phyloP scores from a whole-genome alignment of 2,113 vertebrate species.

The Sylvietta virens region DNA sequence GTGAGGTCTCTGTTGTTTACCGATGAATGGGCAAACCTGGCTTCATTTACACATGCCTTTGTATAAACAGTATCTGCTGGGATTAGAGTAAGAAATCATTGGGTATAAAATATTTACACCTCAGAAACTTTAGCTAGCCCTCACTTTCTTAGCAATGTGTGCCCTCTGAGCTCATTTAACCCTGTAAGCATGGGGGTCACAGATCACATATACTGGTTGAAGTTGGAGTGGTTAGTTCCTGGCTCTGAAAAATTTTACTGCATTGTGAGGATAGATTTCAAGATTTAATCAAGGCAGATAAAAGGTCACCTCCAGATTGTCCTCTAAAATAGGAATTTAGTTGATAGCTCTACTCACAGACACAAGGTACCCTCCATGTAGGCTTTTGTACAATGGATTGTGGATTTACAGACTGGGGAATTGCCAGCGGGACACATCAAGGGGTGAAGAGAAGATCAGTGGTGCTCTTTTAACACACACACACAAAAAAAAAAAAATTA shows the following conservation, averaged over 20 bases:
- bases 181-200: background rate
- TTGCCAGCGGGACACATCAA: background rate
- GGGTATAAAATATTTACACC: background rate
- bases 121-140: background rate
- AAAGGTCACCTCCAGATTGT: background rate
- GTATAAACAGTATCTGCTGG: background rate
- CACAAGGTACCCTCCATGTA: fast-evolving
- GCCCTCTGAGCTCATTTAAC: background rate
- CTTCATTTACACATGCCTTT: background rate
- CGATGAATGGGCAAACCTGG: background rate
- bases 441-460: background rate
- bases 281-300: background rate
- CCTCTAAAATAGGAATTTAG: background rate
- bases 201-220: background rate
- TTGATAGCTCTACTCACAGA: background rate
- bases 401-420: background rate
- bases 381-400: background rate
- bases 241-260: background rate
- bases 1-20: background rate
- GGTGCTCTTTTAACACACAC: background rate
- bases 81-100: background rate
- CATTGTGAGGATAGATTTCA: background rate
- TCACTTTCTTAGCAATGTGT: background rate
- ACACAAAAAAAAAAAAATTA: too few species aligned
- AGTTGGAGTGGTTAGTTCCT: background rate